These are phyloP conservation scores for Helleia helle DNA, from an alignment of 2,888 invertebrate species.

Conservation along the genomic window DNA sequence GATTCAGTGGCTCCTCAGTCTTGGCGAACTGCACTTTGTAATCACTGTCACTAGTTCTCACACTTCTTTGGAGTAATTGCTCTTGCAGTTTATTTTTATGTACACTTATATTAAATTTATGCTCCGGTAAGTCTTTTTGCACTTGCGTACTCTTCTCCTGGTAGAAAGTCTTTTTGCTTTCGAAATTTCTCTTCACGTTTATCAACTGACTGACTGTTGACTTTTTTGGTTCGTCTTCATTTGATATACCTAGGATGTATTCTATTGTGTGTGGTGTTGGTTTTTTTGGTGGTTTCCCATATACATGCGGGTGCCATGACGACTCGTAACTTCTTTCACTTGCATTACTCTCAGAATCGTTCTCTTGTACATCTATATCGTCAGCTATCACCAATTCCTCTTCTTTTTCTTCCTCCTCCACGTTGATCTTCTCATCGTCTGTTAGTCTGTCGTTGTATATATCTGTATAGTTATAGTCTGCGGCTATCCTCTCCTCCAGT, in stretches of 20 bases:
- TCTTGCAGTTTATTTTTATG: constrained; percentile 60
- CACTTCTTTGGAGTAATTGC: constrained; percentile 53
- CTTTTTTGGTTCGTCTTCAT: too few species aligned
- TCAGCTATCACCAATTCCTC: too few species aligned
- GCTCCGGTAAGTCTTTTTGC: constrained; percentile 26
- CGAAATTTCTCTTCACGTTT: neutral
- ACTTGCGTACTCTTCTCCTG: too few species aligned
- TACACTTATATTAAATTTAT: constrained; percentile 36
- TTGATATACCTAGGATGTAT: constrained; percentile 90
- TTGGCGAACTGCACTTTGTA: constrained; percentile 37
- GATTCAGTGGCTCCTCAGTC: constrained; percentile 70
- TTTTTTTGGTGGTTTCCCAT: constrained; percentile 84
- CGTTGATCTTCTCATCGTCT: constrained; percentile 15
- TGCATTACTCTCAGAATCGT: constrained; percentile 22
- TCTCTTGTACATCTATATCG: constrained; percentile 23
- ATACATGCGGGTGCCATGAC: constrained; percentile 93
- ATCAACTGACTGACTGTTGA: constrained; percentile 17
- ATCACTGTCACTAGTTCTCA: constrained; percentile 54
- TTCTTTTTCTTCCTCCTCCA: constrained; percentile 21
- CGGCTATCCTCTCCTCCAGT: too few species aligned
- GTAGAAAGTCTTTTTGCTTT: too few species aligned
- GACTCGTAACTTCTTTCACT: constrained; percentile 37
- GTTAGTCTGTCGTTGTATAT: constrained; percentile 29
- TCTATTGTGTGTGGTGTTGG: constrained; percentile 92
- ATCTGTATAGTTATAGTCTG: constrained; percentile 35